These are phyloP conservation scores for Ciconia stormi DNA, from an alignment of 2,113 vertebrate genomes.

Conservation along the genomic window DNA sequence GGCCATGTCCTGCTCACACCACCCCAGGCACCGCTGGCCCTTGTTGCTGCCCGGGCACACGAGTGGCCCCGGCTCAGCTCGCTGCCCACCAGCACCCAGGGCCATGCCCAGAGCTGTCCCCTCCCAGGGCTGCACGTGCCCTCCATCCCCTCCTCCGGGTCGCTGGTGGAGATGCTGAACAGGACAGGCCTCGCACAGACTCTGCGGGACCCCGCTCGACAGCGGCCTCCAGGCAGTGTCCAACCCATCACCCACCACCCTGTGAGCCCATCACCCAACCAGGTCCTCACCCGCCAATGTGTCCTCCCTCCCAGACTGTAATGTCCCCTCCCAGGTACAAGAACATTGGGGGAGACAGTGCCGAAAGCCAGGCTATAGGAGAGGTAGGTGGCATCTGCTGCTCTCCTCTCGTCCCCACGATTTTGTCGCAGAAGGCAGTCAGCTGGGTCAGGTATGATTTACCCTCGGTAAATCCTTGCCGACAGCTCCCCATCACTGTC, in stretches of 20 bases:
- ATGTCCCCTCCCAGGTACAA: neutral
- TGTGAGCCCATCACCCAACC: neutral
- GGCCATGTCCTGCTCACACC: too few relatives aligned
- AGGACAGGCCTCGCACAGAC: neutral
- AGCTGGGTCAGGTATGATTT: rapidly evolving
- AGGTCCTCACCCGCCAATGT: neutral
- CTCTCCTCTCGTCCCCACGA: neutral
- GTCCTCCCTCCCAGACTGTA: neutral
- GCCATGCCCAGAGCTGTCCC: too few relatives aligned
- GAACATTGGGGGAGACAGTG: neutral
- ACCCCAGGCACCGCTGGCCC: too few relatives aligned
- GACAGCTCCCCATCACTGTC: rapidly evolving
- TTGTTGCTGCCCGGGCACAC: neutral
- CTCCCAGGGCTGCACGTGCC: too few relatives aligned
- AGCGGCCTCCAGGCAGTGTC: neutral
- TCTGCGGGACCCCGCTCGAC: rapidly evolving
- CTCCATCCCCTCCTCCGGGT: neutral
- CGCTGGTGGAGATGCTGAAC: neutral
- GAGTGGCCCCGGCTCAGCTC: rapidly evolving
- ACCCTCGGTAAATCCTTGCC: neutral
- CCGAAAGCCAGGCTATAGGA: rapidly evolving
- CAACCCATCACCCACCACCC: neutral
- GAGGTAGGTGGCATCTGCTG: neutral
- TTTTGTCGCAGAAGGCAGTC: rapidly evolving
- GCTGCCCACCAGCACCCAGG: too few relatives aligned